A percentile compares a stretch with the other conserved stretches of the same genome.
Evolutionary conservation across 2,797 vertebrate genomes (phyloP).

Genomic region (Intellagama lesueurii): DNA sequence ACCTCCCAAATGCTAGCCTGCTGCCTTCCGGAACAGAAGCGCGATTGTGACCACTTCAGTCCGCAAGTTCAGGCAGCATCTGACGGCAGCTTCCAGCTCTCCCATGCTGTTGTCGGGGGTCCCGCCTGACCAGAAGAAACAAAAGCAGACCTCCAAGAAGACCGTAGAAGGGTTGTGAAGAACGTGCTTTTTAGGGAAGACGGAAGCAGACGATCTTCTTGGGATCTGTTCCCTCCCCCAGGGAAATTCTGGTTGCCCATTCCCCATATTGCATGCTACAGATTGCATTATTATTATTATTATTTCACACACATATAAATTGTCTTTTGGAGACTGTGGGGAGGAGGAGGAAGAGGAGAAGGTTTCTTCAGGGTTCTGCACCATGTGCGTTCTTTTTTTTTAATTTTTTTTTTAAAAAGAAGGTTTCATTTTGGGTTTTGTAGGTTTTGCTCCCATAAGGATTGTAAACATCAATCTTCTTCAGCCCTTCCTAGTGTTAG

Average conservation of each 20-base stretch:
- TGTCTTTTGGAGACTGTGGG: constrained; percentile 6
- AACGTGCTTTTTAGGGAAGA: not conserved
- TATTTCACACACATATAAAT: not conserved
- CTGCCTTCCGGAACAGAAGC: not conserved
- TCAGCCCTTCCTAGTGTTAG: constrained; percentile 66
- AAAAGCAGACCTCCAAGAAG: not conserved
- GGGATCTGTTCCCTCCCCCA: not conserved
- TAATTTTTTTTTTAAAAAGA: not conserved
- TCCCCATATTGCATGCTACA: constrained; percentile 25
- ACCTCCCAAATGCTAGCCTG: too few species aligned
- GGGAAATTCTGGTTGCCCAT: constrained; percentile 1
- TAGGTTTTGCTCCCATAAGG: constrained; percentile 1
- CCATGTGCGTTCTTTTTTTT: not conserved
- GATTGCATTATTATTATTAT: constrained; percentile 5
- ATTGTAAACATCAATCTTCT: constrained; percentile 56
- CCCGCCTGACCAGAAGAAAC: not conserved
- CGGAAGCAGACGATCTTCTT: not conserved
- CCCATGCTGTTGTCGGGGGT: too few species aligned
- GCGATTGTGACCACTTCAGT: not conserved
- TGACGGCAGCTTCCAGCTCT: not conserved
- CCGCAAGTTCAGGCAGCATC: not conserved
- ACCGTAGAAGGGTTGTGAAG: not conserved
- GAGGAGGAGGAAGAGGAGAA: constrained; percentile 16
- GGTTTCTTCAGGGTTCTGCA: not conserved
- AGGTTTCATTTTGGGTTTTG: not conserved